Base-by-base conservation (phyloP, 23 tunicate genomes). In the Trididemnum nubilum region DNA sequence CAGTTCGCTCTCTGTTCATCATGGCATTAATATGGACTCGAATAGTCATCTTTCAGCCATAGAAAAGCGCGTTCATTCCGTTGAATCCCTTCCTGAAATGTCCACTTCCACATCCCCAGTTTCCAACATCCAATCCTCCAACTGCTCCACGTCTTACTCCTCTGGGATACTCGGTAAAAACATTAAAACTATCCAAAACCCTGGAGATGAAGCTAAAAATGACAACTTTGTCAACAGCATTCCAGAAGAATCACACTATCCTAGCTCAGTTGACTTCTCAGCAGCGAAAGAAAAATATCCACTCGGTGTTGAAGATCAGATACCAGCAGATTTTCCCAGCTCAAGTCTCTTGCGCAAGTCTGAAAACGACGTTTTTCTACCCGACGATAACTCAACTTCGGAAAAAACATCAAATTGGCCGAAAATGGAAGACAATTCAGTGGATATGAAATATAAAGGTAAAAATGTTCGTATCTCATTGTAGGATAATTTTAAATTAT, bases 1-100 rank as follows among this genome's bases (percentile, higher is more conserved):
- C 59, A 9, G 79, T 3, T 5, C 22, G 26, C 32, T 19, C 3
- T 54, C 64, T 9, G 54, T 44, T 44, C 54, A 44, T 7, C 54
- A 44, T 44, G 54, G 54, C 9, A 44, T 44, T 15, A 44, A 44
- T 44, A 44, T 44, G 54, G 54, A 15, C 9, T 44, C 54, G 15
- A 44, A 44, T 15, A 15, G 54, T 7, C 65, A 50, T 22, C 70
- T 35, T 1, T 26, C 49, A 2, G 19, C 86, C 70, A 36, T 19
- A 25, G 86, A 71, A 35, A 71, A 54, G 22, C 78, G 86, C 5
- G 29, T 71, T 24, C 72, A 82, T 25, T 71, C 78, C 33, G 86
- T 44, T 44, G 87, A 73, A 57, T 73, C 87, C 25, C 35, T 65
- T 2, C 29, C 66, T 1, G 87, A 73, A 73, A 73, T 61, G 40